Evolutionary conservation across 2,113 vertebrate species (phyloP).

Genomic region (Equus quagga): DNA sequence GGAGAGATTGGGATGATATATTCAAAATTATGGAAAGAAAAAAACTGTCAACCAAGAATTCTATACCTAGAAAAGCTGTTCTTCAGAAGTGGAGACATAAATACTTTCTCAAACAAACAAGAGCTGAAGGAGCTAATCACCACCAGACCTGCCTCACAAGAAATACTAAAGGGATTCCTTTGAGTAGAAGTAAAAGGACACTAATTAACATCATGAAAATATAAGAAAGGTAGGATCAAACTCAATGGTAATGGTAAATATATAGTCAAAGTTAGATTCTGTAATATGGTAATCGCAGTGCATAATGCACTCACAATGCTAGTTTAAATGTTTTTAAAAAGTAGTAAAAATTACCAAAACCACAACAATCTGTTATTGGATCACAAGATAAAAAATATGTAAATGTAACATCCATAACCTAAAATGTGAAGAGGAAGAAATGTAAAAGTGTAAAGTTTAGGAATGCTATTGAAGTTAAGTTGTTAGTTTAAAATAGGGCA

Average conservation of each 20-base stretch:
- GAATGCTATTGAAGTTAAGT: no score
- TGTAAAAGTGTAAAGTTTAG: no score
- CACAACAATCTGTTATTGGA: background rate
- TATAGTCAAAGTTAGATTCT: background rate
- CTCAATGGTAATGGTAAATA: background rate
- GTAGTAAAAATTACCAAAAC: background rate
- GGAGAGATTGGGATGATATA: background rate
- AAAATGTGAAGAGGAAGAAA: background rate
- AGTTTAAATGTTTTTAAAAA: background rate
- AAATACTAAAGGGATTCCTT: background rate
- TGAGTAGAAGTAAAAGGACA: background rate
- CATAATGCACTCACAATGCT: background rate
- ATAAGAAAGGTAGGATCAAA: background rate
- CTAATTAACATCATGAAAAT: background rate
- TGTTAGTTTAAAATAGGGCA: no score
- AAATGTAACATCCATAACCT: background rate
- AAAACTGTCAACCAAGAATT: background rate
- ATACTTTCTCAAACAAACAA: background rate
- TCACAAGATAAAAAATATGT: background rate
- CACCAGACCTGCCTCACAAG: background rate
- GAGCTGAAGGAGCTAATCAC: background rate
- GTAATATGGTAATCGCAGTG: background rate
- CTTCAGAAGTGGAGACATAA: background rate
- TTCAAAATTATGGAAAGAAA: background rate
- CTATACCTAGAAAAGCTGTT: background rate